phyloP scores from a whole-genome alignment of 2,797 vertebrate genomes.

The Neosalanx taihuensis region DNA sequence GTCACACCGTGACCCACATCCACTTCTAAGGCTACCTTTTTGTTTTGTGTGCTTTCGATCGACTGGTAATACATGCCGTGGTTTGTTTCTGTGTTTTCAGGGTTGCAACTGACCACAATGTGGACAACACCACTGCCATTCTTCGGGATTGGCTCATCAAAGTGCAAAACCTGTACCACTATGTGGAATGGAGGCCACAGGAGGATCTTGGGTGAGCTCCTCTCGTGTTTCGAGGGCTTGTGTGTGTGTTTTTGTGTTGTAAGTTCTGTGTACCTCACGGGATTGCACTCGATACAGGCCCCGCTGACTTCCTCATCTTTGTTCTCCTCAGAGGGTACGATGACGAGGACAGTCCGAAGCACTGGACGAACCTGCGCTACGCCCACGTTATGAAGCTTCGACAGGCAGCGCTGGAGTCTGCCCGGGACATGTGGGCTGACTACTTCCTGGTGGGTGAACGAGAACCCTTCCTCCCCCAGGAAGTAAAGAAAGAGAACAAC shows the following conservation, averaged over 20 bases:
- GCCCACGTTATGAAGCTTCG: slow-evolving; percentile 91
- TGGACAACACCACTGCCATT: slow-evolving; percentile 83
- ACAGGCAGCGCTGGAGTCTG: slow-evolving; percentile 84
- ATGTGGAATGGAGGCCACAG: slow-evolving; percentile 88
- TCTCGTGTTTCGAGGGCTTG: background rate
- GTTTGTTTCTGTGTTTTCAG: slow-evolving; percentile 58
- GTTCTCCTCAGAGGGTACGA: slow-evolving; percentile 69
- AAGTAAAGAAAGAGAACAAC: background rate
- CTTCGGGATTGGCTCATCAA: slow-evolving; percentile 87
- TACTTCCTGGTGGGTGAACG: slow-evolving; percentile 82
- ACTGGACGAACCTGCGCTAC: slow-evolving; percentile 84
- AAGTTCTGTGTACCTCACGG: background rate
- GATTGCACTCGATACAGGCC: background rate
- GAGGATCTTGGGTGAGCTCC: slow-evolving; percentile 79
- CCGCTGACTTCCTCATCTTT: background rate
- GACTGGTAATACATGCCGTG: too few relatives aligned
- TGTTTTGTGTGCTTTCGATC: background rate
- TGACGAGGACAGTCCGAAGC: slow-evolving; percentile 84
- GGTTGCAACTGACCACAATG: slow-evolving; percentile 92
- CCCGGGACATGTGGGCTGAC: slow-evolving; percentile 90
- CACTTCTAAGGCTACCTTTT: background rate
- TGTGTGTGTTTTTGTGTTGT: too few relatives aligned
- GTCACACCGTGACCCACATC: slow-evolving; percentile 28
- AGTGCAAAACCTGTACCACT: slow-evolving; percentile 84
- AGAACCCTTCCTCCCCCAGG: slow-evolving; percentile 5